phyloP scores from a whole-genome alignment of 2,797 vertebrate genomes.

The Platalea minor region DNA sequence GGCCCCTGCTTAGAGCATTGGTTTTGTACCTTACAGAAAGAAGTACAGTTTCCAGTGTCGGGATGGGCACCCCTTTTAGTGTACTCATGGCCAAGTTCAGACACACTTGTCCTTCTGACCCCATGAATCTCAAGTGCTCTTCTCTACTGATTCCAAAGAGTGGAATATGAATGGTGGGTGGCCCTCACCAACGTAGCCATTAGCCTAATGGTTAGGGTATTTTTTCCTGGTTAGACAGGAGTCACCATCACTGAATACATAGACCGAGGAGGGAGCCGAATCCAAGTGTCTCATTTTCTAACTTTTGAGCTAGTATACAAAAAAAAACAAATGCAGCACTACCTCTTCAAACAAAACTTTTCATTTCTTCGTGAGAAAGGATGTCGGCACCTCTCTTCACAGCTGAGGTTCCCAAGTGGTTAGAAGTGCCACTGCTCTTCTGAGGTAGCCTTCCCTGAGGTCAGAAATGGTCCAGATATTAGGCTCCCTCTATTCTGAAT shows the following conservation, averaged over 20 bases:
- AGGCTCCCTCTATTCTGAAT: neutral
- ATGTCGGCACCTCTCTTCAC: neutral
- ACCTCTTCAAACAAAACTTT: neutral
- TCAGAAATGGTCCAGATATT: neutral
- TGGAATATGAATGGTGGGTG: neutral
- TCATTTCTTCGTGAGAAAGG: neutral
- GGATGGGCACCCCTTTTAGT: neutral
- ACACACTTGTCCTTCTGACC: neutral
- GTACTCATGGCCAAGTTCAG: neutral
- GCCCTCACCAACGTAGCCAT: neutral
- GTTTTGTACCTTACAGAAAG: neutral
- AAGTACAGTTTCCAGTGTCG: neutral
- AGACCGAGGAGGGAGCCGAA: neutral
- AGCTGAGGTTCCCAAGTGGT: neutral
- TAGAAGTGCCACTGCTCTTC: neutral
- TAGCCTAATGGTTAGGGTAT: neutral
- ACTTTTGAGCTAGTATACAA: neutral
- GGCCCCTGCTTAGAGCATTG: neutral
- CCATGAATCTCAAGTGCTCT: neutral
- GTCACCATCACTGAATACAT: neutral
- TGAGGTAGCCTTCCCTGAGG: neutral
- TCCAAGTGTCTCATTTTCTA: neutral
- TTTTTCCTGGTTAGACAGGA: neutral
- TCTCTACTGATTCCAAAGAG: neutral
- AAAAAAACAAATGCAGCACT: neutral